Percentiles rank a stretch among this genome's conserved stretches.
These are phyloP conservation scores for Athetis lepigone DNA, from an alignment of 2,888 invertebrate genomes.

Conservation along the genomic window DNA sequence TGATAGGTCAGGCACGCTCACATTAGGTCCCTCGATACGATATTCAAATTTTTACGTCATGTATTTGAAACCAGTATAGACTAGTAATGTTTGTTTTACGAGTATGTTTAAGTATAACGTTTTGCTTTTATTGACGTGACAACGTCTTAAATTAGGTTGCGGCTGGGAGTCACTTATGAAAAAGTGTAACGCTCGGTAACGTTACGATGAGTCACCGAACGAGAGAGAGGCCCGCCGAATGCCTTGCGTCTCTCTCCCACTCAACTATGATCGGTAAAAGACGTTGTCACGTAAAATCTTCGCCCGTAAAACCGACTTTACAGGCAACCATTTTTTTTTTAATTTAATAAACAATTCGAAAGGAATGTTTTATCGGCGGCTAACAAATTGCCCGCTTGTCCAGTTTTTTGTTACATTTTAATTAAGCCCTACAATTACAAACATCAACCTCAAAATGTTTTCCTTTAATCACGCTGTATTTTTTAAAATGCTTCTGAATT, in stretches of 20 bases:
- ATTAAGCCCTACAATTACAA: background rate
- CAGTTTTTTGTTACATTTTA: constrained; percentile 11
- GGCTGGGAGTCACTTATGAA: no score
- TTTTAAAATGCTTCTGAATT: constrained; percentile 8
- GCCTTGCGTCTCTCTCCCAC: no score
- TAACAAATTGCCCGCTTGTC: background rate
- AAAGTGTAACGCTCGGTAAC: no score
- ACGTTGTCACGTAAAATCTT: no score
- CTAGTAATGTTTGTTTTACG: constrained; percentile 32
- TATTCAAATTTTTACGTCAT: constrained; percentile 57
- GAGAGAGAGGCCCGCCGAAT: no score
- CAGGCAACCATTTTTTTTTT: constrained; percentile 33
- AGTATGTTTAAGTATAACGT: no score
- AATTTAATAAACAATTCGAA: constrained; percentile 3
- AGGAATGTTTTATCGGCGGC: background rate
- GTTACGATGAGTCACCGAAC: no score
- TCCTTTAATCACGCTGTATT: background rate
- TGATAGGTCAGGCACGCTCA: constrained; percentile 59
- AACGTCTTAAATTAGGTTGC: no score
- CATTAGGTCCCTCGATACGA: constrained; percentile 53
- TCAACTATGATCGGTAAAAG: no score
- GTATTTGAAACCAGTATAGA: constrained; percentile 42
- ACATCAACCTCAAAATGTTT: constrained; percentile 18
- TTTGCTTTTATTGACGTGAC: no score
- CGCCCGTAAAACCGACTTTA: no score